Base-by-base conservation (phyloP, 2,888 invertebrate species). In the Polyommatus iphigenia region DNA sequence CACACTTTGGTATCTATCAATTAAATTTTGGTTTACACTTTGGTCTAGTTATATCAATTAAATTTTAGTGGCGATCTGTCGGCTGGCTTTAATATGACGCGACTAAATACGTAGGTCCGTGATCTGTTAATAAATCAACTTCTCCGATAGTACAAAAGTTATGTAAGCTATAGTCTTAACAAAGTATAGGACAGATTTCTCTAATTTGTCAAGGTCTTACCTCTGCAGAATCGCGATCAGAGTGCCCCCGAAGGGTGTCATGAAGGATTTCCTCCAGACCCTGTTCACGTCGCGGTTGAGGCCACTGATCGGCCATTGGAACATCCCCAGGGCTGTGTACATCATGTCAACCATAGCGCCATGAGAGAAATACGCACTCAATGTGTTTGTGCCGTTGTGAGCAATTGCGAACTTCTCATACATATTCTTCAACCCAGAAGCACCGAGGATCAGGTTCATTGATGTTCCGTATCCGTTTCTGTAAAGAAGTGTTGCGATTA, bases 161-260 rank as follows among this genome's bases (percentile, higher is more conserved):
- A 24, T 24, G 24, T 24, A 24, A 24, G 24, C 1, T 24, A 24
- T 50, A 50, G 32, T 3, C 0, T 41, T 41, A 5, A 41, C 36
- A 41, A 41, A 41, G 36, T 8, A 41, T 8, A 41, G 36, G 8
- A 46, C 46, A 46, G 10, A 46, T 46, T 54, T 54, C 2, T 18
- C 54, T 18, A 54, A 5, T 54, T 54, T 5, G 6, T 59, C 10
- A 8, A 59, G n/a, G 7, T 20, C 29, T 91, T 86, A 96, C 95
- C 95, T 93, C 87, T 96, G 96, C 83, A 97, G 95, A 18, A 96
- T 95, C 13, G 96, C 96, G 20, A 95, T 95, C 59, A 97, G 87
- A 87, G 97, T 97, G 15, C 95, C 92, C 3, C 95, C 95, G 84
- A 97, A 97, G 0, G 97, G 96, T 78, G 94, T 94, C 67, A 96